A percentile compares a stretch with the other conserved stretches of the same genome.
phyloP scores from a whole-genome alignment of 2,113 vertebrate species.

The Gallinago media region DNA sequence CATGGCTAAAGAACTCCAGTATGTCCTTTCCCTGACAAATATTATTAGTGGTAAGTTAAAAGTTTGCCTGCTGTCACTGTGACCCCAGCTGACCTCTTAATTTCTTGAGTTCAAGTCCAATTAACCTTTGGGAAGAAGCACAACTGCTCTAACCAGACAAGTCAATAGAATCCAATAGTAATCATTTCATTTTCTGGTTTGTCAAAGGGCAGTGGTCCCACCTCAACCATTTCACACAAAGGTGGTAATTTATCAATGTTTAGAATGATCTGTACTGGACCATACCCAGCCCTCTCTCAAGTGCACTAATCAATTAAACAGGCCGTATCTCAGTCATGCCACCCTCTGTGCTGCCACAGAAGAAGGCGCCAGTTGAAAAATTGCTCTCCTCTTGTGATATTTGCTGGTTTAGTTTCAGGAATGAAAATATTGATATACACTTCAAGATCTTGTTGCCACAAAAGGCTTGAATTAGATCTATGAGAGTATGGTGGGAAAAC shows the following conservation, averaged over 20 bases:
- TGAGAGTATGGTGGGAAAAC: neutral
- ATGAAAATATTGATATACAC: constrained; percentile 56
- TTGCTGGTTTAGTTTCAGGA: constrained; percentile 50
- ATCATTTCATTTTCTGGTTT: constrained; percentile 98
- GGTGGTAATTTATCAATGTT: constrained; percentile 87
- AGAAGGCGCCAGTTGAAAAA: constrained; percentile 62
- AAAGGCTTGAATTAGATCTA: neutral
- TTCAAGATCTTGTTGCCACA: constrained; percentile 6
- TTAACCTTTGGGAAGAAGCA: constrained; percentile 92
- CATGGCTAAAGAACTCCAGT: constrained; percentile 67
- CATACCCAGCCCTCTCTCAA: constrained; percentile 68
- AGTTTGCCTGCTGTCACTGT: constrained; percentile 91
- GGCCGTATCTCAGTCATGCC: constrained; percentile 49
- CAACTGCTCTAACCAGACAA: constrained; percentile 89
- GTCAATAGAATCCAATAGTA: constrained; percentile 91
- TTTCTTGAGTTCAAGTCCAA: constrained; percentile 99
- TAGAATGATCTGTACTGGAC: constrained; percentile 76
- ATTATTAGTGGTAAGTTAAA: constrained; percentile 91
- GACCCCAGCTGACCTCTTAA: constrained; percentile 96
- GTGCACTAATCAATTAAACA: constrained; percentile 77
- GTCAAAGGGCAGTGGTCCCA: constrained; percentile 88
- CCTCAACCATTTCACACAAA: constrained; percentile 90
- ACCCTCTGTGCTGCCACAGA: constrained; percentile 23
- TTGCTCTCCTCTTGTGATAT: constrained; percentile 49
- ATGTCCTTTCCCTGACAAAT: constrained; percentile 85